These are phyloP conservation scores for Siniperca chuatsi DNA, from an alignment of 2,113 vertebrate genomes.

Conservation along the genomic window DNA sequence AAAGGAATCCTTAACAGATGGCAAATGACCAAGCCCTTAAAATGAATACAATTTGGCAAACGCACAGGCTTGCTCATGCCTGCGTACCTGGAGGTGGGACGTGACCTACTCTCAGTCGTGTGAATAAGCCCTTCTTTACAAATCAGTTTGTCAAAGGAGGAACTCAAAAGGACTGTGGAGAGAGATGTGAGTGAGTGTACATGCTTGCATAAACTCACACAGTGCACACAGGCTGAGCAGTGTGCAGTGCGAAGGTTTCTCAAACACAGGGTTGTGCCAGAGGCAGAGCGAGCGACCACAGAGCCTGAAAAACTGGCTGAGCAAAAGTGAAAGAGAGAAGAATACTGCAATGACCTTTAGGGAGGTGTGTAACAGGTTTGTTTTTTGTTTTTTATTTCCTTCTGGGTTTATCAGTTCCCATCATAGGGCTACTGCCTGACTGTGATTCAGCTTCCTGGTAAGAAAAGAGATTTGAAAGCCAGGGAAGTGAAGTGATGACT, in stretches of 20 bases:
- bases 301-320: slow-evolving; percentile 74
- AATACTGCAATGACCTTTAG: not conserved
- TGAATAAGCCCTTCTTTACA: slow-evolving; percentile 66
- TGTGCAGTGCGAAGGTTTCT: slow-evolving; percentile 66
- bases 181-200: slow-evolving; percentile 28
- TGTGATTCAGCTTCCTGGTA: slow-evolving; percentile 38
- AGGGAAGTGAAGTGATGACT: slow-evolving; percentile 22
- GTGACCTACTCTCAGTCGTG: slow-evolving; percentile 42
- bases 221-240: slow-evolving; percentile 60
- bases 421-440: not conserved
- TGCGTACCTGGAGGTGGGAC: slow-evolving; percentile 60
- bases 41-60: slow-evolving; percentile 50
- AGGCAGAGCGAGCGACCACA: slow-evolving; percentile 47
- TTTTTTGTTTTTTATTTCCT: not conserved
- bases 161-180: slow-evolving; percentile 51
- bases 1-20: slow-evolving; percentile 29
- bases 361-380: slow-evolving; percentile 13
- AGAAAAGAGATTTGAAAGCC: slow-evolving; percentile 18
- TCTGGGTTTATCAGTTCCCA: not conserved
- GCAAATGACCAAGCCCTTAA: slow-evolving; percentile 26
- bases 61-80: slow-evolving; percentile 44
- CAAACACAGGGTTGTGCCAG: slow-evolving; percentile 67
- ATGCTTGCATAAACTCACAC: slow-evolving; percentile 66
- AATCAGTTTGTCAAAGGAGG: slow-evolving; percentile 77
- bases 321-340: slow-evolving; percentile 30